phyloP scores from a whole-genome alignment of 2,888 invertebrate genomes.

The Hipparchia semele region DNA sequence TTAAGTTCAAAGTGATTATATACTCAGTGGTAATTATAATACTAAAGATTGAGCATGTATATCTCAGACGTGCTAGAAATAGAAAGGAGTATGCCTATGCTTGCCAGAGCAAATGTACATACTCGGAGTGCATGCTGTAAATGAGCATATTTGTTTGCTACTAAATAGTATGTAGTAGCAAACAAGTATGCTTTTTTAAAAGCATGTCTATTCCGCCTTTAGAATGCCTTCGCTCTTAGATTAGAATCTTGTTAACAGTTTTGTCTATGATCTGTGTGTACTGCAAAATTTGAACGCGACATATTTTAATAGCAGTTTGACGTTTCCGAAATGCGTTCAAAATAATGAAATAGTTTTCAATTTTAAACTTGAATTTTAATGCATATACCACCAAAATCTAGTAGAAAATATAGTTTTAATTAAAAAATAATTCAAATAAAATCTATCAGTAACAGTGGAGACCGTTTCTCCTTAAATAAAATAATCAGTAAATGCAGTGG shows the following conservation, averaged over 20 bases:
- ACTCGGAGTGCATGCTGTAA: too few relatives aligned
- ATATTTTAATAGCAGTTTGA: conserved; percentile 42
- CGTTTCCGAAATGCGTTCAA: conserved; percentile 59
- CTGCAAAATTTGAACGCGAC: conserved; percentile 48
- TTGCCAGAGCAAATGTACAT: too few relatives aligned
- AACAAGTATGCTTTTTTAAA: too few relatives aligned
- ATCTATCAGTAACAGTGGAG: conserved; percentile 2
- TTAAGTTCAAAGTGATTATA: too few relatives aligned
- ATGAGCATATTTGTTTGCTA: too few relatives aligned
- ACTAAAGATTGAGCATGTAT: too few relatives aligned
- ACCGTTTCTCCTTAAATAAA: conserved; percentile 24
- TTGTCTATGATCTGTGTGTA: background rate
- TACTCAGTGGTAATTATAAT: too few relatives aligned
- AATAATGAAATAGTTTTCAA: conserved; percentile 46
- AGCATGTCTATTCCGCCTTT: too few relatives aligned
- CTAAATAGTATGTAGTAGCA: too few relatives aligned
- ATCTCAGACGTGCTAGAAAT: too few relatives aligned
- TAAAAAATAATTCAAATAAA: conserved; percentile 31
- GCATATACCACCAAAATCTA: conserved; percentile 20
- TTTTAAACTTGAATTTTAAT: conserved; percentile 47
- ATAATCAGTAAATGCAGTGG: conserved; percentile 64
- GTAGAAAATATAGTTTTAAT: conserved; percentile 18
- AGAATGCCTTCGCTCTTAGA: too few relatives aligned
- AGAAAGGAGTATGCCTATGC: too few relatives aligned
- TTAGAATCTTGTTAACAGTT: background rate